A percentile compares a stretch with the other conserved stretches of the same genome.
These are phyloP conservation scores for Smutsia gigantea DNA, from an alignment of 2,797 vertebrate species.

Conservation along the genomic window DNA sequence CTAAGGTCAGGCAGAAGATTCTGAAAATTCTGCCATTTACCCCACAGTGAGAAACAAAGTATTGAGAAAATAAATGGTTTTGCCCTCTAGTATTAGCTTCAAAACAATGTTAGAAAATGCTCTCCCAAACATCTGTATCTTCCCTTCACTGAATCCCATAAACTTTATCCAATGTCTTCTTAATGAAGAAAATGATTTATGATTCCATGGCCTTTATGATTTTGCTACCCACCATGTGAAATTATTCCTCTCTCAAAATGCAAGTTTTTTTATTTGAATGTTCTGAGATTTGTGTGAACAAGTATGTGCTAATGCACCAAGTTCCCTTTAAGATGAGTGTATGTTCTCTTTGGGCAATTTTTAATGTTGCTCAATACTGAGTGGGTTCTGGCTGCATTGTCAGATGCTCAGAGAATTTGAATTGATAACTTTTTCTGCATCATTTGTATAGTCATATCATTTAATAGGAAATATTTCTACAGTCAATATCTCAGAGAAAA, in stretches of 20 bases:
- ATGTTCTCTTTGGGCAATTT: not conserved
- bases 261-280: not conserved
- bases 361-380: not conserved
- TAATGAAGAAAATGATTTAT: not conserved
- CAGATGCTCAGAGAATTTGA: not conserved
- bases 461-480: conserved; percentile 5
- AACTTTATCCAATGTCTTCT: not conserved
- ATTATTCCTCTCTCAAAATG: not conserved
- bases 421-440: not conserved
- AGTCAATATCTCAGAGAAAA: conserved; percentile 6
- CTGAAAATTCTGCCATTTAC: too few relatives aligned
- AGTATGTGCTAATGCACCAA: not conserved
- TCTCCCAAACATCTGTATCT: not conserved
- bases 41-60: not conserved
- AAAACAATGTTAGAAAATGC: not conserved
- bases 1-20: too few relatives aligned
- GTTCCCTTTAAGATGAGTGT: not conserved
- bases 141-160: not conserved
- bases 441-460: not conserved
- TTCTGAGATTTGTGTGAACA: not conserved
- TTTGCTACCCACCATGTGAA: not conserved
- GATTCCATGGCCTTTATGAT: not conserved
- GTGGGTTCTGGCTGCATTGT: not conserved
- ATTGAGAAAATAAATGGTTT: not conserved
- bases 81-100: not conserved